Percentiles rank a stretch among this genome's conserved stretches.
phyloP scores from a whole-genome alignment of 2,113 vertebrate species.

The Hiodon alosoides region DNA sequence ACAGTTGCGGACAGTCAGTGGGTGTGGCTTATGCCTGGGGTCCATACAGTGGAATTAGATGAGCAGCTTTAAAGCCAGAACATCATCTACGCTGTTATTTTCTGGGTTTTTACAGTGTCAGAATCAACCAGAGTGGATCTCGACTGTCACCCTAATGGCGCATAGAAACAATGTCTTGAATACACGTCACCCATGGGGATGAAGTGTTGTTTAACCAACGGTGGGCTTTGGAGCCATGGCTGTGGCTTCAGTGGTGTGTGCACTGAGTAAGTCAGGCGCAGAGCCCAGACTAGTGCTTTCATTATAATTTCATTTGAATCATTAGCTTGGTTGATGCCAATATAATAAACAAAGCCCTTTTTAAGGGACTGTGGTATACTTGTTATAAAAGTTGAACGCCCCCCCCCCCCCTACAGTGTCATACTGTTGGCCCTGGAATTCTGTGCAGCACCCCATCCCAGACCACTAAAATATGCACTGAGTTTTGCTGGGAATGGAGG shows the following conservation, averaged over 20 bases:
- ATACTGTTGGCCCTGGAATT: no score
- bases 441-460: no score
- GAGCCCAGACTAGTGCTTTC: background rate
- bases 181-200: background rate
- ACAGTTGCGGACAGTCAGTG: background rate
- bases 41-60: background rate
- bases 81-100: no score
- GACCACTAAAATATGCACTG: no score
- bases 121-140: no score
- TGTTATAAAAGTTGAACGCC: background rate
- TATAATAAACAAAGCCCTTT: slow-evolving; percentile 21
- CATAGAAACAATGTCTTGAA: no score
- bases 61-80: no score
- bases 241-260: background rate
- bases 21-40: background rate
- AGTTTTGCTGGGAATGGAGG: no score
- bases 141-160: no score
- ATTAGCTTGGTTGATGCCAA: slow-evolving; percentile 35
- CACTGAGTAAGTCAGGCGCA: background rate
- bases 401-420: background rate
- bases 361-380: background rate
- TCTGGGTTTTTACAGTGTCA: no score
- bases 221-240: background rate
- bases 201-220: background rate
- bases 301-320: background rate